These are phyloP conservation scores for Ips typographus DNA, from an alignment of 1,140 invertebrate genomes.

Conservation along the genomic window DNA sequence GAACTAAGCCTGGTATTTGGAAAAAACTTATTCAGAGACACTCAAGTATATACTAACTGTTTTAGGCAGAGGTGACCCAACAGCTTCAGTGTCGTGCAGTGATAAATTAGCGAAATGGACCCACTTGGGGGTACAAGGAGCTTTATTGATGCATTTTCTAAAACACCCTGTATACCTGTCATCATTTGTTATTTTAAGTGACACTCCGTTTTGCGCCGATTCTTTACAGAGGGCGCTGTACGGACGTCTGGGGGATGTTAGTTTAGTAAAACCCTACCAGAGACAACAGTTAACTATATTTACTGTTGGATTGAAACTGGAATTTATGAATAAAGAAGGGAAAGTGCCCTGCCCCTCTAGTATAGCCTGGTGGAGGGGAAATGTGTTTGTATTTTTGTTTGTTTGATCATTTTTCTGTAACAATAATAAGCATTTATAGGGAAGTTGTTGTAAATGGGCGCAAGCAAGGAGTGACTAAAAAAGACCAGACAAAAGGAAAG, in stretches of 20 bases:
- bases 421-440: background rate
- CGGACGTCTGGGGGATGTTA: slow-evolving; percentile 52
- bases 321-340: slow-evolving; percentile 51
- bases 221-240: slow-evolving; percentile 68
- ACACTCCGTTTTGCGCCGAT: slow-evolving; percentile 62
- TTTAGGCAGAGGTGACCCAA: slow-evolving; percentile 74
- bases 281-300: slow-evolving; percentile 47
- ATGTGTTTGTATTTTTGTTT: background rate
- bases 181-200: slow-evolving; percentile 71
- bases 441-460: slow-evolving; percentile 80
- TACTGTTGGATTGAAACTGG: slow-evolving; percentile 52
- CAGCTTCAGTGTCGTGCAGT: slow-evolving; percentile 87
- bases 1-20: slow-evolving; percentile 81
- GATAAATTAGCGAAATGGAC: slow-evolving; percentile 92
- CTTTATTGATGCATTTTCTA: slow-evolving; percentile 72
- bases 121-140: slow-evolving; percentile 79
- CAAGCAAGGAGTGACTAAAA: slow-evolving; percentile 80
- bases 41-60: slow-evolving; percentile 10
- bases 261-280: slow-evolving; percentile 47
- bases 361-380: slow-evolving; percentile 59
- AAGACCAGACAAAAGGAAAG: slow-evolving; percentile 58
- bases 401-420: background rate
- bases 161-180: slow-evolving; percentile 67
- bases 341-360: slow-evolving; percentile 60
- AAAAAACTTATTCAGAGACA: background rate